phyloP scores from a whole-genome alignment of 1,140 invertebrate species.

The Thaumatotibia leucotreta region DNA sequence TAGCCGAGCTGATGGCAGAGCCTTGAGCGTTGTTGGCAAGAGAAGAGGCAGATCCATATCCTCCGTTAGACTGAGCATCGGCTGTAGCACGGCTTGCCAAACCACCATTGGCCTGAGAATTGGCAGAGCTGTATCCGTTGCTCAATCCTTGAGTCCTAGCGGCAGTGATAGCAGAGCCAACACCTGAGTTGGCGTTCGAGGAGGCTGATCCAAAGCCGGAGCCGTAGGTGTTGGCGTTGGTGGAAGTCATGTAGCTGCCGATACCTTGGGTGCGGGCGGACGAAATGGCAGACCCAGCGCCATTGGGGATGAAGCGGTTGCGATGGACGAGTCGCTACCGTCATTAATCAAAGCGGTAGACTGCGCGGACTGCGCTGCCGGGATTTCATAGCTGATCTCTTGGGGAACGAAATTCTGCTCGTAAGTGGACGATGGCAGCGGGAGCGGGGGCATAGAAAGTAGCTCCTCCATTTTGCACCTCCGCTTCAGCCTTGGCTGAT shows the following conservation, averaged over 20 bases:
- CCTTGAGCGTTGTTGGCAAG: constrained; percentile 35
- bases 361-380: constrained; percentile 29
- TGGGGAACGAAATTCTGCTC: constrained; percentile 54
- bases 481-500: constrained; percentile 44
- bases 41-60: constrained; percentile 40
- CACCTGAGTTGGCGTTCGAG: constrained; percentile 46
- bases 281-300: constrained; percentile 45
- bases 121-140: constrained; percentile 24
- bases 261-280: constrained; percentile 43
- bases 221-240: constrained; percentile 49
- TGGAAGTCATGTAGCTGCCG: constrained; percentile 39
- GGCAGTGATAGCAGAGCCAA: constrained; percentile 34
- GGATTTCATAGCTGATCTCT: constrained; percentile 36
- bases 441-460: constrained; percentile 52
- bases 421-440: constrained; percentile 51
- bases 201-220: constrained; percentile 41
- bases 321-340: constrained; percentile 38
- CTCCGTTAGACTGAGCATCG: constrained; percentile 32
- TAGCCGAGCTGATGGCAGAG: constrained; percentile 33
- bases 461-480: constrained; percentile 39
- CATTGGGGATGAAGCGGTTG: constrained; percentile 42
- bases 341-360: constrained; percentile 37
- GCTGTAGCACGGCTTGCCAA: constrained; percentile 23
- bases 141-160: constrained; percentile 34
- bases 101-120: constrained; percentile 23